Evolutionary conservation across 1,140 invertebrate genomes (phyloP).

Genomic region (Pectinophora gossypiella): DNA sequence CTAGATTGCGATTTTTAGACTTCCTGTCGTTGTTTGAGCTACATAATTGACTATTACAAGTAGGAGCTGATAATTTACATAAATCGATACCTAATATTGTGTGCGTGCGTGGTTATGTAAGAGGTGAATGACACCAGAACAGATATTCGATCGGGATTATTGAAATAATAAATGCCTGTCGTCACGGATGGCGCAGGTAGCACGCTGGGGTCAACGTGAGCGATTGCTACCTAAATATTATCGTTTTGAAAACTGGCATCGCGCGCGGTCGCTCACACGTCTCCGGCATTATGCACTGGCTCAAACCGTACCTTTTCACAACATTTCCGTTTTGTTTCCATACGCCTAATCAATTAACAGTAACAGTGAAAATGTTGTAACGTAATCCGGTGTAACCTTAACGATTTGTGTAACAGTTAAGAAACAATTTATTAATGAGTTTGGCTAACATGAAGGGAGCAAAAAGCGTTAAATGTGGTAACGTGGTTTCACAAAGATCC

Average conservation of each 20-base stretch:
- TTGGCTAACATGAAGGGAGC: conserved; percentile 48
- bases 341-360: not conserved
- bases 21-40: conserved; percentile 39
- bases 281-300: too few relatives aligned
- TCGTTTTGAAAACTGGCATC: conserved; percentile 23
- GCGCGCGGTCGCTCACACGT: not conserved
- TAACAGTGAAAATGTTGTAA: conserved; percentile 29
- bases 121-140: conserved; percentile 45
- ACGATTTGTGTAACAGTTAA: conserved; percentile 42
- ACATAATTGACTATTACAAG: conserved; percentile 3
- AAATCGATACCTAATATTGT: not conserved
- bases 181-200: too few relatives aligned
- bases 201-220: conserved; percentile 48
- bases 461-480: conserved; percentile 55
- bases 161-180: too few relatives aligned
- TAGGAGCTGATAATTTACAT: not conserved
- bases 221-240: conserved; percentile 44
- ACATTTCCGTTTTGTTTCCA: too few relatives aligned
- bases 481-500: conserved; percentile 60
- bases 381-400: conserved; percentile 44
- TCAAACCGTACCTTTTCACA: too few relatives aligned
- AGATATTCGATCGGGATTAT: conserved; percentile 11
- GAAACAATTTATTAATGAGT: conserved; percentile 53
- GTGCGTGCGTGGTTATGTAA: conserved; percentile 20
- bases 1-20: conserved; percentile 37